Evolutionary conservation across 2,113 vertebrate genomes (phyloP).

Genomic region (Sturnira hondurensis): DNA sequence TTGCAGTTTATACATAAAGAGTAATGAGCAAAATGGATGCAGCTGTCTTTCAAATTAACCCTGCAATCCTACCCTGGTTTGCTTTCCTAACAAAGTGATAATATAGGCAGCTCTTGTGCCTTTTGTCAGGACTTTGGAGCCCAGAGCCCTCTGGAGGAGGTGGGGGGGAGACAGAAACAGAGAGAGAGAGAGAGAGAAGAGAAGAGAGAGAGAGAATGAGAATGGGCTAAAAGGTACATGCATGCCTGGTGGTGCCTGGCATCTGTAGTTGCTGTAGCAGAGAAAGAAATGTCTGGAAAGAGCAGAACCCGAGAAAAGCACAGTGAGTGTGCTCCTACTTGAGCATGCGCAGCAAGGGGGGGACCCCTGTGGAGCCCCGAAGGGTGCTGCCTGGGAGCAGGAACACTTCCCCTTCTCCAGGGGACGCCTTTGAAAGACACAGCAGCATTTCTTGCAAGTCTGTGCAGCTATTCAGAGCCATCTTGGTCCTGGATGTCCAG

Average conservation of each 20-base stretch:
- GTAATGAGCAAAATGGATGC: conserved; percentile 81
- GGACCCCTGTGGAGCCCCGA: not conserved
- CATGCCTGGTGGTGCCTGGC: not conserved
- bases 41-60: conserved; percentile 82
- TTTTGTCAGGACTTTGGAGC: not conserved
- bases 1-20: conserved; percentile 78
- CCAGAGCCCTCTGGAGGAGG: not conserved
- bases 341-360: not conserved
- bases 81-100: conserved; percentile 56
- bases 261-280: not conserved
- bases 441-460: not conserved
- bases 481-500: not conserved
- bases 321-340: not conserved
- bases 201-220: not conserved
- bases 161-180: not conserved
- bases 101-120: conserved; percentile 3
- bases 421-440: not conserved
- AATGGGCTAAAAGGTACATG: not conserved
- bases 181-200: not conserved
- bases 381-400: not conserved
- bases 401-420: not conserved
- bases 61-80: not conserved
- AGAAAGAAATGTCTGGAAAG: not conserved
- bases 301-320: not conserved
- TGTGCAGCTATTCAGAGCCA: not conserved